Evolutionary conservation across 2,888 invertebrate genomes (phyloP).

Genomic region (Apodemia mormo): DNA sequence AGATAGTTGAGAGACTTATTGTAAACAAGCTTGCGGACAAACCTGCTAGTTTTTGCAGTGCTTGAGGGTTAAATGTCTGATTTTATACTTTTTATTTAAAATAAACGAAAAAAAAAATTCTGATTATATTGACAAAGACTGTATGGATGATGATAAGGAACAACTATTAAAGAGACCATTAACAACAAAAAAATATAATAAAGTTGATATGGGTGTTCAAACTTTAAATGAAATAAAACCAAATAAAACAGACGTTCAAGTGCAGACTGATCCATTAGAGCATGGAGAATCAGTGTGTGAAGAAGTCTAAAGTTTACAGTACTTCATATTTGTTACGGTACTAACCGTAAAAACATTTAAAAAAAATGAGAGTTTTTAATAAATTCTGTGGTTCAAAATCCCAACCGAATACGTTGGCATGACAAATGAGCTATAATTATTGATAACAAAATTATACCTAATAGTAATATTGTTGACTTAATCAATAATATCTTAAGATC

Average conservation of each 20-base stretch:
- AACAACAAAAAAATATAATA: neutral
- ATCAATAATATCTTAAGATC: too few relatives aligned
- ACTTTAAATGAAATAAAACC: neutral
- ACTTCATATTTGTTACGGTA: slow-evolving; percentile 3
- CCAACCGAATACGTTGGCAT: neutral
- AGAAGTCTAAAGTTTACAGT: neutral
- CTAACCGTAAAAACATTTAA: slow-evolving; percentile 2
- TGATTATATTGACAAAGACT: too few relatives aligned
- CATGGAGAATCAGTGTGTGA: neutral
- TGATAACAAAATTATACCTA: too few relatives aligned
- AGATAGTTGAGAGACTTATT: too few relatives aligned
- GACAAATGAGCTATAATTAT: too few relatives aligned
- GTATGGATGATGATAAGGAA: neutral
- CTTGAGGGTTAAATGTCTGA: too few relatives aligned
- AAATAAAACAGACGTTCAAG: neutral
- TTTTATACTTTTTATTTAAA: too few relatives aligned
- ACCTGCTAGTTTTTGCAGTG: too few relatives aligned
- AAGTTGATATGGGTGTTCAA: neutral
- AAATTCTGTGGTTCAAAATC: neutral
- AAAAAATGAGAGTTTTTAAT: neutral
- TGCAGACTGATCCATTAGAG: neutral
- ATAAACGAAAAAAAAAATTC: too few relatives aligned
- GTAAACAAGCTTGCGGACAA: too few relatives aligned
- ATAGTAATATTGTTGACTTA: too few relatives aligned
- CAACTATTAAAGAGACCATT: neutral